Evolutionary conservation across 2,113 vertebrate species (phyloP), one percentile per base, ranked within the genome.

Genomic region (Ceuthmochares aereus): DNA sequence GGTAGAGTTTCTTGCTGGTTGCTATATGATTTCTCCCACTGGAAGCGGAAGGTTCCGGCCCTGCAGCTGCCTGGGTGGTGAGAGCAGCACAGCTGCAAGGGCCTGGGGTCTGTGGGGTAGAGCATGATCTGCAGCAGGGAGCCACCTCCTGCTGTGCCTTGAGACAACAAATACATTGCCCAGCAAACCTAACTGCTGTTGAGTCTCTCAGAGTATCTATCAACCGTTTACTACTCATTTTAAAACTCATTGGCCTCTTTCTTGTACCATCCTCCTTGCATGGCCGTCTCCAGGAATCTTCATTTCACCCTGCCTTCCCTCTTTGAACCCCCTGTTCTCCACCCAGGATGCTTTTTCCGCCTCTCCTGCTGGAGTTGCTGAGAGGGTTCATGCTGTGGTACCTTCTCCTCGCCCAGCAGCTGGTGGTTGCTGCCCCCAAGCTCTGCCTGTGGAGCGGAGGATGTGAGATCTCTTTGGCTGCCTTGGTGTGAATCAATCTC

Each of bases 1-100:
- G 30, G 1, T 18, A 68, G 70, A 67, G 58, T 23, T 25, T 87
- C 55, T 82, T 78, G 42, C 70, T 26, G 83, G 70, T 45, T 3
- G 40, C 40, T 40, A 12, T 40, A 1, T 0, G 0, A 1, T 82
- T 54, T 75, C 30, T 78, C 18, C 0, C 2, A 3, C 8, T 45
- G 70, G 60, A 56, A 40, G 54, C 32, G 37, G 25, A 20, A 3
- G 2, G 8, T n/a, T 14, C 18, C 0, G 0, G 56, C 77, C 47
- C 49, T 30, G 56, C 26, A 40, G 14, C 30, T 22, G 62, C n/a
- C 60, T 68, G 54, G 26, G 29, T 74, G 60, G 37, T 8, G 3
- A 23, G 23, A 15, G 27, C 7, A 37, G 14, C 2, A 1, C 40
- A 25, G 74, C 59, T 2, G 2, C 52, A 20, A 59, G 52, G 45